Evolutionary conservation across 1,140 invertebrate species (phyloP), one percentile per base, ranked within the genome.

Genomic region (Oedothorax gibbosus): DNA sequence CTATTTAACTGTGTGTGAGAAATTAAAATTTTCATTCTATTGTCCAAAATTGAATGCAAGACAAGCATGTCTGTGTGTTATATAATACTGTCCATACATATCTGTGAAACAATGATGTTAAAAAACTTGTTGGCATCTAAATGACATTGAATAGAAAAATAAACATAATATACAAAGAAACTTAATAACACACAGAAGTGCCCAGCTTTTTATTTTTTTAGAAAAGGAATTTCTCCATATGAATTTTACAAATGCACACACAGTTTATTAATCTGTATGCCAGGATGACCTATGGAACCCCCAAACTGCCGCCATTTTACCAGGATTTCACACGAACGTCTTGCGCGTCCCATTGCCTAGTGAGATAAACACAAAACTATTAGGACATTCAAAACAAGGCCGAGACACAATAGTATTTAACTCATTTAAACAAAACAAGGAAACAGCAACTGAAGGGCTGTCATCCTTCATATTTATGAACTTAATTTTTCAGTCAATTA

Each of bases 281-380:
- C 18, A 49, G 21, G 66, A 71, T 57, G 78, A 57, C 18, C 50
- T 53, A 54, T 11, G 60, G 57, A 20, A 11, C 14, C 21, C n/a
- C 11, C 69, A 20, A 50, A 68, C 18, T 64, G 57, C 57, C n/a
- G 18, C 62, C 60, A 77, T 15, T 77, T 56, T 14, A 64, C 9
- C 9, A 56, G 72, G 53, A 35, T 50, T 72, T 72, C 79, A 82
- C 79, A 64, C 51, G 79, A 72, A 82, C 49, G 35, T 64, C 79
- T 82, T 82, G 68, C 54, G 68, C 56, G 21, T 20, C 0, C 10
- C 4, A 18, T 79, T 68, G 10, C 78, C 78, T 80, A 69, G 68
- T 50, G 60, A 80, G 50, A 71, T 69, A 80, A 68, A 68, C 20
- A 79, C n/a, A 73, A n/a, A 20, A 73, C 35, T 73, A 51, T n/a